phyloP scores from a whole-genome alignment of 2,888 invertebrate genomes.

The Dynastes maya region DNA sequence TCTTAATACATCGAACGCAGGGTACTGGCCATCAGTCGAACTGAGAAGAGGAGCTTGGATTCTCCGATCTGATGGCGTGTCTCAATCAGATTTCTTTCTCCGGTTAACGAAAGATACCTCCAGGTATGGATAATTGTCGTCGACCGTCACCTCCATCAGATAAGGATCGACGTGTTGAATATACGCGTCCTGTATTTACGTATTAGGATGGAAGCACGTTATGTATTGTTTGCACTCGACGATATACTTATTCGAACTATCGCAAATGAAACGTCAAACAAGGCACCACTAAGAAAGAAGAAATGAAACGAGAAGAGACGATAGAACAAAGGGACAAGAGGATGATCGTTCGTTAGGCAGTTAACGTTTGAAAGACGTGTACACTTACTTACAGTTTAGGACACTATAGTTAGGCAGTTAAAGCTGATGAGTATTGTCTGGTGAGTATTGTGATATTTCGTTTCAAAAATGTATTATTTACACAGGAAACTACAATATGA shows the following conservation, averaged over 20 bases:
- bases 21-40: slow-evolving; percentile 59
- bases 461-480: no score
- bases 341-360: slow-evolving; percentile 9
- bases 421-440: no score
- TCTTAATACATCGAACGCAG: slow-evolving; percentile 59
- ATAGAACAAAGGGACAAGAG: slow-evolving; percentile 10
- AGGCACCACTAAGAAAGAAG: slow-evolving; percentile 1
- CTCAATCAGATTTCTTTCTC: slow-evolving; percentile 64
- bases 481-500: no score
- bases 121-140: slow-evolving; percentile 65
- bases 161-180: slow-evolving; percentile 51
- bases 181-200: not conserved
- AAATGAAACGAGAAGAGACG: not conserved
- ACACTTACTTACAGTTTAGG: no score
- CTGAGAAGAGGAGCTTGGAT: slow-evolving; percentile 2
- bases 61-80: slow-evolving; percentile 58
- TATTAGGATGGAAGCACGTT: slow-evolving; percentile 5
- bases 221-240: slow-evolving; percentile 34
- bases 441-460: no score
- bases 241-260: slow-evolving; percentile 27
- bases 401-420: no score
- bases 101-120: slow-evolving; percentile 61
- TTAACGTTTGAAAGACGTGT: not conserved
- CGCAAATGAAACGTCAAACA: slow-evolving; percentile 34
- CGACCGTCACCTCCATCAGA: slow-evolving; percentile 59